Conservation (phyloP, 1,140 invertebrate species). For the Drosophila simulans region DNA sequence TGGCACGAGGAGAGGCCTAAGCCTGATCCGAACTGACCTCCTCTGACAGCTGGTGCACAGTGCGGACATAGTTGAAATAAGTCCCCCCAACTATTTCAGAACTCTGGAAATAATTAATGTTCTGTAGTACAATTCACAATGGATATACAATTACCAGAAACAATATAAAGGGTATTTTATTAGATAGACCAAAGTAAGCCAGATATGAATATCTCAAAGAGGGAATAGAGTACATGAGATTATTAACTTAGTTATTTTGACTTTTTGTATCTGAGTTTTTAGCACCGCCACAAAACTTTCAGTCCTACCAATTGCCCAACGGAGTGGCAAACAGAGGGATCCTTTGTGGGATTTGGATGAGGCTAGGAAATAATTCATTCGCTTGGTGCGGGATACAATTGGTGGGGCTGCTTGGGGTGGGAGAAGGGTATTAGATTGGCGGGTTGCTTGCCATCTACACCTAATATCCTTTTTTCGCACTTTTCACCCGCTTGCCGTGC, state of each 20-base stretch:
- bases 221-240: no score
- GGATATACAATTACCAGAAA: no score
- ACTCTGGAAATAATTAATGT: no score
- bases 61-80: constrained; percentile 1
- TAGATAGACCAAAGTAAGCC: no score
- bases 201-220: no score
- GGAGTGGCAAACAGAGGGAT: constrained; percentile 4
- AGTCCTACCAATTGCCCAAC: constrained; percentile 44
- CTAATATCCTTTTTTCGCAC: constrained; percentile 68
- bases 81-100: background rate
- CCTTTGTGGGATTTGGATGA: constrained; percentile 67
- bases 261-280: background rate
- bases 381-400: constrained; percentile 53
- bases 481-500: constrained; percentile 35
- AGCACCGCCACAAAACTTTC: constrained; percentile 25
- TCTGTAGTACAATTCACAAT: background rate
- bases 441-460: constrained; percentile 43
- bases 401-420: background rate
- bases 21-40: constrained; percentile 25
- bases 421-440: constrained; percentile 9
- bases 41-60: constrained; percentile 19
- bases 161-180: no score
- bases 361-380: constrained; percentile 73
- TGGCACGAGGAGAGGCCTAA: background rate
- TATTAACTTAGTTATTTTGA: background rate